Evolutionary conservation across 53 echinoderm and acorn worm species (phyloP).

Genomic region (Apostichopus leukothele): DNA sequence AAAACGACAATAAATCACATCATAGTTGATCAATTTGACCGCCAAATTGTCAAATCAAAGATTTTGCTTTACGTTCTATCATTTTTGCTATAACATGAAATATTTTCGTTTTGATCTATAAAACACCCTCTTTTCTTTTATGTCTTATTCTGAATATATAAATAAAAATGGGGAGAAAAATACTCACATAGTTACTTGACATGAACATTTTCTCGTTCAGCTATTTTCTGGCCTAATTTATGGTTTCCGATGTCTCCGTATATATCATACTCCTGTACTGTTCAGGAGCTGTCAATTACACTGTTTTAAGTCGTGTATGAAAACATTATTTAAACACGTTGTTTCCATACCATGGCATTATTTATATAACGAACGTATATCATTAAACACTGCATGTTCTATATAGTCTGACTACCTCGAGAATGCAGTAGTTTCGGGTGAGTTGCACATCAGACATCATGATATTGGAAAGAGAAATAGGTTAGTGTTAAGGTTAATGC

Average conservation of each 20-base stretch:
- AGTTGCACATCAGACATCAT: too few relatives aligned
- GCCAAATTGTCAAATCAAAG: constrained; percentile 14
- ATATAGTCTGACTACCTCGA: too few relatives aligned
- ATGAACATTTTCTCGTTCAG: constrained; percentile 11
- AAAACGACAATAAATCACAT: too few relatives aligned
- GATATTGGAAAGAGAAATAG: too few relatives aligned
- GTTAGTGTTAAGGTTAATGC: too few relatives aligned
- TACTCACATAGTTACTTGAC: constrained; percentile 12
- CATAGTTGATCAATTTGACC: background rate
- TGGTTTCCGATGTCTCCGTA: background rate
- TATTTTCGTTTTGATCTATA: background rate
- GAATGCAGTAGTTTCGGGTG: too few relatives aligned
- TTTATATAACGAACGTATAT: background rate
- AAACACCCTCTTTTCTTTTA: background rate
- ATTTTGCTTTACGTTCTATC: background rate
- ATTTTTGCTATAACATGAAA: background rate
- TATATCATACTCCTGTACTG: background rate
- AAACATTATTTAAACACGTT: constrained; percentile 33
- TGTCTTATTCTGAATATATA: background rate
- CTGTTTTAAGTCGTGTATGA: constrained; percentile 17
- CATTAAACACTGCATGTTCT: background rate
- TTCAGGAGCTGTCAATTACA: constrained; percentile 22
- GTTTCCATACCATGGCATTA: constrained; percentile 4
- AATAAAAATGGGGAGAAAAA: background rate
- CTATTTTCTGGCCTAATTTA: constrained; percentile 5